Evolutionary conservation across 2,888 invertebrate species (phyloP), one percentile per base, ranked within the genome.

Genomic region (Callyntrura sp.): DNA sequence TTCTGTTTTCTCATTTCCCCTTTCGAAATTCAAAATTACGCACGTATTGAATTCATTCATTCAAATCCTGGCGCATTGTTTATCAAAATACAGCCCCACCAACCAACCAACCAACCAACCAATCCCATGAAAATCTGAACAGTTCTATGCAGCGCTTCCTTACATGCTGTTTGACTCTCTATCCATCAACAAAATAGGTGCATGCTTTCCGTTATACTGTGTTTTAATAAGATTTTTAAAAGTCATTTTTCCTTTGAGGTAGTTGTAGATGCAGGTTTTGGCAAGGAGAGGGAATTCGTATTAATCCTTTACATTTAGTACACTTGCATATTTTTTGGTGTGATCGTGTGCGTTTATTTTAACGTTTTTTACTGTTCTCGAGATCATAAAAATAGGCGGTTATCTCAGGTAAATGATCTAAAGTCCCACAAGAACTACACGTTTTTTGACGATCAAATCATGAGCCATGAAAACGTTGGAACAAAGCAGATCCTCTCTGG

Each of bases 1-100:
- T 81, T 87, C 70, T 79, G 51, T 76, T 86, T 86, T 86, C 86
- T 79, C 79, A 79, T 79, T 86, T 86, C 79, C 86, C 55, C 23
- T 65, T 68, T 86, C 48, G 73, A 73, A 73, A 48, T 73, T 86
- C 51, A 51, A 78, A 76, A 48, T 65, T 57, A 62, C n/a, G 45
- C 14, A 6, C 35, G 43, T 1, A 45, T 20, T 82, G 14, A 62
- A 82, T 43, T 28, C 35, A 73, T 73, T 73, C 20, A 6, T 11
- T 73, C 45, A 60, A 11, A n/a, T n/a, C n/a, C n/a, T 12, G 20
- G 11, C 17, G 2, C 60, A 45, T 45, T 11, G 45, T 45, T 45
- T 45, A 45, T 45, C n/a, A n/a, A n/a, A n/a, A n/a, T n/a, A n/a
- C n/a, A n/a, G n/a, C n/a, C n/a, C n/a, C n/a, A n/a, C n/a, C n/a